A percentile compares a stretch with the other conserved stretches of the same genome.
Evolutionary conservation across 2,888 invertebrate species (phyloP).

Genomic region (Leuctra nigra): DNA sequence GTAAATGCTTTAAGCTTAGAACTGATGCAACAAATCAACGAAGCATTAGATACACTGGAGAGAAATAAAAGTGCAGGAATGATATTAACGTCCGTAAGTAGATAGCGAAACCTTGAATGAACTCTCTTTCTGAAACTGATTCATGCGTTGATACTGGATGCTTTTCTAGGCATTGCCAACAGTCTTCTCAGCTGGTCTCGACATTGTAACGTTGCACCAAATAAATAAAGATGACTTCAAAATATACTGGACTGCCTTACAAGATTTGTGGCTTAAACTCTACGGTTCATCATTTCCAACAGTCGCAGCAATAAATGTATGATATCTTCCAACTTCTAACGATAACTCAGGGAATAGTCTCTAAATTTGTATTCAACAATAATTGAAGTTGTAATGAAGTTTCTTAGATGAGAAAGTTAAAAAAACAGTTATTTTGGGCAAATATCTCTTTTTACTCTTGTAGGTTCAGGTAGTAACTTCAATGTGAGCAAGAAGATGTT

Average conservation of each 20-base stretch:
- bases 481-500: no score
- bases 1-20: constrained; percentile 78
- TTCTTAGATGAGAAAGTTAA: no score
- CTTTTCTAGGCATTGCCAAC: constrained; percentile 55
- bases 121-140: no score
- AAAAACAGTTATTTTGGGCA: no score
- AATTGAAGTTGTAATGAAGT: no score
- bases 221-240: constrained; percentile 59
- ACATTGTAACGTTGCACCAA: constrained; percentile 83
- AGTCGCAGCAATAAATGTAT: constrained; percentile 77
- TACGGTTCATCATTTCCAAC: constrained; percentile 65
- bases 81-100: constrained; percentile 74
- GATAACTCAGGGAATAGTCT: background rate
- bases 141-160: no score
- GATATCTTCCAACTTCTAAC: background rate
- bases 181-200: constrained; percentile 77
- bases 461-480: no score
- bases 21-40: constrained; percentile 55
- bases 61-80: constrained; percentile 63
- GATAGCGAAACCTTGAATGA: no score
- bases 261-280: constrained; percentile 73
- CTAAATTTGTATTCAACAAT: no score
- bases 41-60: constrained; percentile 56
- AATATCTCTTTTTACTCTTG: no score
- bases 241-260: constrained; percentile 69